Conservation (phyloP, 2,113 vertebrate genomes). For the Xenotilapia longispinis region DNA sequence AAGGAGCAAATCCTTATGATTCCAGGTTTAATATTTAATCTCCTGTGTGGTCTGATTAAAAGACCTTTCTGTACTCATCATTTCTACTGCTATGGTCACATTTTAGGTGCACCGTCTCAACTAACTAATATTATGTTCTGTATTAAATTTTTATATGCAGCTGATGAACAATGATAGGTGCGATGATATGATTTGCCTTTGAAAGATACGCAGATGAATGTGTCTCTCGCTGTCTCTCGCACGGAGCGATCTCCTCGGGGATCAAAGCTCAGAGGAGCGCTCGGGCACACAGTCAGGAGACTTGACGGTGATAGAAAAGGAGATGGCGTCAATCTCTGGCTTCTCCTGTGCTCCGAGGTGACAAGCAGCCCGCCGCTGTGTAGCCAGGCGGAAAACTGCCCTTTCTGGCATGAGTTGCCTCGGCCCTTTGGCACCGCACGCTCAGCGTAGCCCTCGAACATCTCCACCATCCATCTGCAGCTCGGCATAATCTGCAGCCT, state of each 20-base stretch:
- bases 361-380: slow-evolving; percentile 18
- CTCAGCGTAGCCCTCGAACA: not conserved
- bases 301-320: not conserved
- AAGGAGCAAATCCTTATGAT: not conserved
- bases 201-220: not conserved
- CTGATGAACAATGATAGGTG: not conserved
- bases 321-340: not conserved
- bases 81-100: not conserved
- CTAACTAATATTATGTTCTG: not conserved
- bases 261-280: slow-evolving; percentile 20
- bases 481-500: slow-evolving; percentile 28
- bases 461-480: slow-evolving; percentile 37
- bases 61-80: not conserved
- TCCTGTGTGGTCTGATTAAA: not conserved
- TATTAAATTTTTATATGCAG: not conserved
- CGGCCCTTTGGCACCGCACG: not conserved
- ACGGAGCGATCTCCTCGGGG: not conserved
- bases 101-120: not conserved
- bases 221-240: not conserved
- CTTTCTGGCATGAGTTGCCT: slow-evolving; percentile 26
- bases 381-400: slow-evolving; percentile 48
- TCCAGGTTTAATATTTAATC: not conserved
- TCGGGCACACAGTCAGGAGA: not conserved
- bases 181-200: not conserved
- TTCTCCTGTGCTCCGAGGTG: not conserved